Evolutionary conservation across 2,113 vertebrate genomes (phyloP), one percentile per base, ranked within the genome.

Genomic region (Triplophysa rosa): DNA sequence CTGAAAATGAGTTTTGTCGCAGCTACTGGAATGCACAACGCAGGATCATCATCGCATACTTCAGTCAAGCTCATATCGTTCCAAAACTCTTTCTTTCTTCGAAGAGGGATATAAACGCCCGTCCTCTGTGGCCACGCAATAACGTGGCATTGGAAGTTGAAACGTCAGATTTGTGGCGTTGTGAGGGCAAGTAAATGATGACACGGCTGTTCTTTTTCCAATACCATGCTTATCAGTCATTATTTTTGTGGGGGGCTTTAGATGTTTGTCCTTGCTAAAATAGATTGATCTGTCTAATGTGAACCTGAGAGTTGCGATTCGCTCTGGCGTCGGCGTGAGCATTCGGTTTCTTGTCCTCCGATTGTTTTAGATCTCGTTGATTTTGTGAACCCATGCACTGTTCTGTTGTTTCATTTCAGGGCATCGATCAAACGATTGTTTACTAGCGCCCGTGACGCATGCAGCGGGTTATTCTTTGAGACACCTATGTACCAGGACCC

Each of bases 281-380:
- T 37, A 37, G 26, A 56, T 54, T 33, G 47, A 73, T 73, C 47
- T 2, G 16, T 74, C 42, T 61, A 21, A 13, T 73, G n/a, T 73
- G 54, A 45, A 42, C 24, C 17, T 33, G 40, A 33, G 56, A 21
- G 54, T 2, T 23, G 33, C 7, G 33, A 37, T 37, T 21, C 56
- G 12, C 56, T n/a, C 7, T 58, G 16, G 21, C 19, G 4, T 40
- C 45, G 12, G 19, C 16, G 29, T 72, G n/a, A 59, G n/a, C 19
- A 59, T 63, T 63, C 4, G 87, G 80, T 86, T 86, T 83, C 66
- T 75, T 40, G 54, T 71, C 56, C 81, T 85, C 52, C 45, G 19
- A 72, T 17, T 37, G 6, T 74, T 54, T 70, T 54, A 14, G 73
- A 77, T 77, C 33, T 37, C 33, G 42, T 77, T 33, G 17, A 21